These are phyloP conservation scores for Cremastinae sp. DNA, from an alignment of 2,888 invertebrate genomes.

Conservation along the genomic window DNA sequence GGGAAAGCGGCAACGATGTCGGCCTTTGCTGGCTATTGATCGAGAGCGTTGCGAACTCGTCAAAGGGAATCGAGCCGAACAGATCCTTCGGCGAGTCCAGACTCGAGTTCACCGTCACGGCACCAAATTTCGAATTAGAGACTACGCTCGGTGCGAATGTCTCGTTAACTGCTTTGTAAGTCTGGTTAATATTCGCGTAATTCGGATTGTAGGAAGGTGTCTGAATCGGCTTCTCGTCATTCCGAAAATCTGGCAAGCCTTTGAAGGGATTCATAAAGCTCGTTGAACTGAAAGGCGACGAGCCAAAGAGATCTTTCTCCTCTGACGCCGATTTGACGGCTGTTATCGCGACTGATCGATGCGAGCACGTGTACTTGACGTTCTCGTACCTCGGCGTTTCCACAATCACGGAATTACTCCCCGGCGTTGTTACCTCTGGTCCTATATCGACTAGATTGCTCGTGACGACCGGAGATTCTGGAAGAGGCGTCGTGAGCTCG, in stretches of 20 bases:
- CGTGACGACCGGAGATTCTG: conserved; percentile 68
- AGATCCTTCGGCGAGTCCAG: conserved; percentile 71
- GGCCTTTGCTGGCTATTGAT: conserved; percentile 70
- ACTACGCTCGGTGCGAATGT: conserved; percentile 17
- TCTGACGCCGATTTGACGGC: conserved; percentile 47
- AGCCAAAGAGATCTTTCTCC: conserved; percentile 78
- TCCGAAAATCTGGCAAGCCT: conserved; percentile 37
- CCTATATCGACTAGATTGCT: conserved; percentile 68
- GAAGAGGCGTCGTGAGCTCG: conserved; percentile 63
- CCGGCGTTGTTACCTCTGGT: conserved; percentile 1
- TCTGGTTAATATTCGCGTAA: conserved; percentile 43
- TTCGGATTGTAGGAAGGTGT: conserved; percentile 46
- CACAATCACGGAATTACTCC: conserved; percentile 3
- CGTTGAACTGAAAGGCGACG: conserved; percentile 77
- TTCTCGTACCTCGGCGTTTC: conserved; percentile 60
- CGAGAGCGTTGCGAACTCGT: conserved; percentile 73
- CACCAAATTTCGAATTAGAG: conserved; percentile 71
- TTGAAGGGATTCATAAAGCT: conserved; percentile 76
- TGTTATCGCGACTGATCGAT: neutral
- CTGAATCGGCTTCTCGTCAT: conserved; percentile 46
- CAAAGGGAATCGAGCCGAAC: conserved; percentile 78
- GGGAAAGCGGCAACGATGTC: conserved; percentile 73
- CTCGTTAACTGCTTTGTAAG: conserved; percentile 45
- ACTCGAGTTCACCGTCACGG: conserved; percentile 73
- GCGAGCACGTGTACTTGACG: conserved; percentile 56